Evolutionary conservation across 1,140 invertebrate genomes (phyloP).

Genomic region (Drosophila repleta): DNA sequence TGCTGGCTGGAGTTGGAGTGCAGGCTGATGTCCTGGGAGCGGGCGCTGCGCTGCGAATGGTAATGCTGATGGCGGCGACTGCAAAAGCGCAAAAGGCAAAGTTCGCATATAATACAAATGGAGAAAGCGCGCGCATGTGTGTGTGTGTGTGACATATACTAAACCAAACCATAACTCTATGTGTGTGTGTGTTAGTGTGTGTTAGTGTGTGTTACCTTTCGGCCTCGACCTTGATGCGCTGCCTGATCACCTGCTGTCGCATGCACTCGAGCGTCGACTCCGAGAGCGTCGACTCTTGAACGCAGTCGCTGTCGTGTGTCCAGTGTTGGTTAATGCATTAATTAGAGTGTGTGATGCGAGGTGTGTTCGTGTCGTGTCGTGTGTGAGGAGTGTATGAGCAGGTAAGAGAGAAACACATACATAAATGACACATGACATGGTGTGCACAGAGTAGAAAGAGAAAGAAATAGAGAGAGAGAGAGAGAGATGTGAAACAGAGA

Average conservation of each 20-base stretch:
- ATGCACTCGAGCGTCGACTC: constrained; percentile 90
- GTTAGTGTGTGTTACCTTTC: constrained; percentile 88
- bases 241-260: constrained; percentile 88
- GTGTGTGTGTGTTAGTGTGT: constrained; percentile 13
- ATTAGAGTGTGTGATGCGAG: constrained; percentile 4
- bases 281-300: constrained; percentile 85
- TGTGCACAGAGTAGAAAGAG: constrained; percentile 55
- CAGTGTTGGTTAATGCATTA: constrained; percentile 44
- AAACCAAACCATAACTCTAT: constrained; percentile 7
- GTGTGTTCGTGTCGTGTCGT: constrained; percentile 6
- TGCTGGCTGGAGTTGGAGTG: constrained; percentile 50
- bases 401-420: constrained; percentile 22
- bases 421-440: not conserved
- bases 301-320: constrained; percentile 80
- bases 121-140: not conserved
- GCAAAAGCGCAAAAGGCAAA: constrained; percentile 49
- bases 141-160: not conserved
- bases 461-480: constrained; percentile 59
- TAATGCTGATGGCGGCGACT: constrained; percentile 90
- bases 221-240: constrained; percentile 89
- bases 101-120: constrained; percentile 12
- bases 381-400: constrained; percentile 38
- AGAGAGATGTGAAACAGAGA: constrained; percentile 45
- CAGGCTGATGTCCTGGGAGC: constrained; percentile 85
- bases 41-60: constrained; percentile 90